Conservation (phyloP, 1,140 invertebrate species). For the Hycleus phaleratus region DNA sequence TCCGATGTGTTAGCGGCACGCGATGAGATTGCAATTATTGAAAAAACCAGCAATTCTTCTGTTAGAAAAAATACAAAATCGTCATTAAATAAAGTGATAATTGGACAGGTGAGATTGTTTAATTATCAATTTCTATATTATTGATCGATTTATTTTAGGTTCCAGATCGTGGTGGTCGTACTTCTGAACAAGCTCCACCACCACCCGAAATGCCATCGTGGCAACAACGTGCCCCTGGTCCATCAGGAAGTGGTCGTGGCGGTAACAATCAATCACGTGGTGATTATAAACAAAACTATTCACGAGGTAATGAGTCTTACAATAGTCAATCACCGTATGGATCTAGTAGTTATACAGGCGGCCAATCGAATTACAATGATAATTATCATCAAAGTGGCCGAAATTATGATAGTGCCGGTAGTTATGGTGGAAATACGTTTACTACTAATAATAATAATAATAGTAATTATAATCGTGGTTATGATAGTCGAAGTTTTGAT, state of each 20-base stretch:
- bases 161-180: constrained; percentile 82
- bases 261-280: constrained; percentile 14
- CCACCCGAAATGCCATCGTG: constrained; percentile 94
- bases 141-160: constrained; percentile 44
- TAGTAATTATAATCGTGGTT: constrained; percentile 7
- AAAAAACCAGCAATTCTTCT: constrained; percentile 78
- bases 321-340: neutral
- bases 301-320: constrained; percentile 8
- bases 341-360: constrained; percentile 9
- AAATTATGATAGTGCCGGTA: constrained; percentile 23
- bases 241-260: constrained; percentile 30
- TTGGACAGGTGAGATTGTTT: constrained; percentile 54
- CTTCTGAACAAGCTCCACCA: constrained; percentile 80
- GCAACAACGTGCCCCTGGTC: constrained; percentile 52
- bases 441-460: neutral
- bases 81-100: constrained; percentile 77
- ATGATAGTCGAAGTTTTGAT: constrained; percentile 18
- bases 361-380: constrained; percentile 9
- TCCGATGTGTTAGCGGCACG: constrained; percentile 73
- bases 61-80: constrained; percentile 74
- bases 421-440: constrained; percentile 13
- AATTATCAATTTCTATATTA: neutral
- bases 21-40: constrained; percentile 71
- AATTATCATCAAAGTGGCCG: constrained; percentile 12
- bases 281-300: constrained; percentile 12